A percentile compares a stretch with the other conserved stretches of the same genome.
These are phyloP conservation scores for Eulacestoma nigropectus DNA, from an alignment of 2,113 vertebrate species.

Conservation along the genomic window DNA sequence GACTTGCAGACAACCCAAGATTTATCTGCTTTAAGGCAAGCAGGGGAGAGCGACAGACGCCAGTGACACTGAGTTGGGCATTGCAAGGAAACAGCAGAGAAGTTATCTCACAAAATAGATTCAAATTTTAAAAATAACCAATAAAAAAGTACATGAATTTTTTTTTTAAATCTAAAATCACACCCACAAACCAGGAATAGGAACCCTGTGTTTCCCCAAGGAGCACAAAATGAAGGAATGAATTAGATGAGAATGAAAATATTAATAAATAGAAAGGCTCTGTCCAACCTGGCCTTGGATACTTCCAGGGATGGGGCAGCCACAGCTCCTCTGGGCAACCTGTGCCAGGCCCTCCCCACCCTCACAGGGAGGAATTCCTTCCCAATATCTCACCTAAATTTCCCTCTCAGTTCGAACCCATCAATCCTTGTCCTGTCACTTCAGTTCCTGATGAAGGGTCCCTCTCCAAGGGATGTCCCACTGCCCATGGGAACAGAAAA, in stretches of 20 bases:
- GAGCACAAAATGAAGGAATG: neutral
- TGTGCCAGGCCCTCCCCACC: neutral
- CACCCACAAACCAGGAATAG: neutral
- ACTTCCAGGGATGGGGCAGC: neutral
- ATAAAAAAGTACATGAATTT: too few relatives aligned
- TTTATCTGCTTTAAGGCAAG: neutral
- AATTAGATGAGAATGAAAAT: neutral
- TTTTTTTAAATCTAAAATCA: neutral
- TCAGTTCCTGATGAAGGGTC: neutral
- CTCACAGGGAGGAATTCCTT: neutral
- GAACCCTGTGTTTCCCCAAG: neutral
- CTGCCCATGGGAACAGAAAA: neutral
- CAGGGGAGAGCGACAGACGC: neutral
- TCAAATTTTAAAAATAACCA: neutral
- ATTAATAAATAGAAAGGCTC: neutral
- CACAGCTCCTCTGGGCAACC: neutral
- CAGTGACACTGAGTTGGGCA: rapidly evolving
- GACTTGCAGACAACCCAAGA: neutral
- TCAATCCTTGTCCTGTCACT: neutral
- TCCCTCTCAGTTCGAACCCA: neutral
- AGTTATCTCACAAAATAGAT: neutral
- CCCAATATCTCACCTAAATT: neutral
- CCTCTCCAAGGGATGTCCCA: neutral
- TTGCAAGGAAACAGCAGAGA: neutral
- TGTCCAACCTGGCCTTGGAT: neutral